Evolutionary conservation across 2,113 vertebrate genomes (phyloP).

Genomic region (Phalacrocorax aristotelis): DNA sequence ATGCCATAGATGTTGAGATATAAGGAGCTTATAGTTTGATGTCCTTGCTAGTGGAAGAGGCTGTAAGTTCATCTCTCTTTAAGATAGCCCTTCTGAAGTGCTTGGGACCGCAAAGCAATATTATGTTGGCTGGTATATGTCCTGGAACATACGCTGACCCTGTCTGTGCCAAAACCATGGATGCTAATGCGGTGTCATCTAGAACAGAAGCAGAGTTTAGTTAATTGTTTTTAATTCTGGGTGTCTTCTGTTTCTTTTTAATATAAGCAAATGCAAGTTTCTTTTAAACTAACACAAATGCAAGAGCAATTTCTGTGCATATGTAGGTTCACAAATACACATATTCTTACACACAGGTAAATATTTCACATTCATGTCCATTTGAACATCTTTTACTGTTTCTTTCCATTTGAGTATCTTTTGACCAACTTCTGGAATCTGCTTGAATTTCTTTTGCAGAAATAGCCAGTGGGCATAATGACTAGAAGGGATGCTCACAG

Average conservation of each 20-base stretch:
- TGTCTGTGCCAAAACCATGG: not conserved
- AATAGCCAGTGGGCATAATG: not conserved
- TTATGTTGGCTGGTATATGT: not conserved
- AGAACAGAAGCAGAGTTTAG: not conserved
- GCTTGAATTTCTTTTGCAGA: not conserved
- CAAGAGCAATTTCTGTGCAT: not conserved
- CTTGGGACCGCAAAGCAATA: not conserved
- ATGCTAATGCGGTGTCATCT: not conserved
- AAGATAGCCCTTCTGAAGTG: not conserved
- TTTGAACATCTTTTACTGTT: not conserved
- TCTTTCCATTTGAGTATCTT: not conserved
- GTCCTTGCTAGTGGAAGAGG: not conserved
- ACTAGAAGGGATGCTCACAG: not conserved
- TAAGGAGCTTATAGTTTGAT: not conserved
- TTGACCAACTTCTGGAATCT: not conserved
- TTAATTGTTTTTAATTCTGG: not conserved
- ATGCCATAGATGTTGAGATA: not conserved
- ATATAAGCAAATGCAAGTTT: not conserved
- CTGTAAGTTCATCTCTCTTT: not conserved
- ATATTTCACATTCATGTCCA: not conserved
- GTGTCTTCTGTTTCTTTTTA: not conserved
- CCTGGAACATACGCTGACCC: not conserved
- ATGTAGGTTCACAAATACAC: not conserved
- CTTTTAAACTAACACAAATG: not conserved
- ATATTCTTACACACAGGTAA: not conserved